A percentile compares a stretch with the other conserved stretches of the same genome.
Conservation (phyloP, 2,797 vertebrate genomes). For the Leuciscus waleckii region DNA sequence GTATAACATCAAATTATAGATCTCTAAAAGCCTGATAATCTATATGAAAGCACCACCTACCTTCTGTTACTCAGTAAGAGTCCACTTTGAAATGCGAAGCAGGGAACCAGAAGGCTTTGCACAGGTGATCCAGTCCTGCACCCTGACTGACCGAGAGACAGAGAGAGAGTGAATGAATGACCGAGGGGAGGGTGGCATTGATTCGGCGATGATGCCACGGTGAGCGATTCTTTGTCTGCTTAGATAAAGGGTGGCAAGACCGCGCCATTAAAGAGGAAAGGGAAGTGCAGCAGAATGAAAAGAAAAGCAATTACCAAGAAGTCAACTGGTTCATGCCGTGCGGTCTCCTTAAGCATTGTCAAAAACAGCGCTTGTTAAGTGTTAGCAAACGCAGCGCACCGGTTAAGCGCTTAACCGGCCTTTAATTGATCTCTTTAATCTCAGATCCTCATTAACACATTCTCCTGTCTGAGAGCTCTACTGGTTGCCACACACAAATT, state of each 20-base stretch:
- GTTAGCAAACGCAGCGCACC: conserved; percentile 67
- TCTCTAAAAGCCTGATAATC: not conserved
- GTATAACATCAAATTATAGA: not conserved
- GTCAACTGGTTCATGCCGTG: conserved; percentile 72
- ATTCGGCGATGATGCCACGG: conserved; percentile 43
- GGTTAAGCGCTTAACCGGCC: conserved; percentile 73
- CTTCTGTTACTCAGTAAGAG: not conserved
- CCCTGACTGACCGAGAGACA: conserved; percentile 56
- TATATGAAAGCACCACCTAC: conserved; percentile 8
- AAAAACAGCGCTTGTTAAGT: conserved; percentile 72
- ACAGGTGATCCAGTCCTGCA: conserved; percentile 32
- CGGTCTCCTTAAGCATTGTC: conserved; percentile 73
- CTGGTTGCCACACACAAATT: conserved; percentile 82
- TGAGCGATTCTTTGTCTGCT: conserved; percentile 48
- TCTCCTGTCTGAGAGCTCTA: conserved; percentile 77
- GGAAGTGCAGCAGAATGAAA: conserved; percentile 64
- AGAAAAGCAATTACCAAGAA: conserved; percentile 78
- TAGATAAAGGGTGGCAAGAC: conserved; percentile 55
- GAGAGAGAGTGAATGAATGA: conserved; percentile 59
- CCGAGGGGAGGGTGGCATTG: conserved; percentile 17
- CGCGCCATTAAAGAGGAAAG: conserved; percentile 48
- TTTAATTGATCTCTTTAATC: conserved; percentile 80
- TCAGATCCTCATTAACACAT: conserved; percentile 81
- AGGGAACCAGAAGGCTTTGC: conserved; percentile 21
- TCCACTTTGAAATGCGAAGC: conserved; percentile 19